Base-by-base conservation (phyloP, 2,888 invertebrate species). In the Ashinkailepas kermadecensis region DNA sequence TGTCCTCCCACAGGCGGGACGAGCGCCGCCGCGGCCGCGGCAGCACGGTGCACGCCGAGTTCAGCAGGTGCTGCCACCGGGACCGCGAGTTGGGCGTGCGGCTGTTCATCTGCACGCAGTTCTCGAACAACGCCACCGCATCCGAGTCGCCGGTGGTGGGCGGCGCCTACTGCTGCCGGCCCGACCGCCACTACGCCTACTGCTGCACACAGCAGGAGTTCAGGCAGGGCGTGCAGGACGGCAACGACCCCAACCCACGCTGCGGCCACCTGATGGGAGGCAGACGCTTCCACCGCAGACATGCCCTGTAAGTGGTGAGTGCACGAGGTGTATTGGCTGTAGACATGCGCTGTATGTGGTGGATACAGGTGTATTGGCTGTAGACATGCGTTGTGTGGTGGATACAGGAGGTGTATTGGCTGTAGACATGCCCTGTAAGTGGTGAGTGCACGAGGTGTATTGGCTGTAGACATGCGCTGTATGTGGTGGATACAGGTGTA, bases 91-190 rank as follows among this genome's bases (percentile, higher is more conserved):
- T 9, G 39, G 74, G 74, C 18, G 54, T 21, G 54, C 74, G 56
- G 74, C 18, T 74, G 74, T 74, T 74, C 56, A 54, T 74, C 74
- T 74, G 74, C 74, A 23, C 74, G 3, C 54, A 74, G 74, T 74
- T 74, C 56, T 54, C 15, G 1, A 21, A 39, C 10, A 74, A 74
- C 74, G 56, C 56, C 56, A 74, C 74, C 10, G 74, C 18, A 6
- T 25, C 70, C 39, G 39, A 39, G 15, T 64, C 64, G 21, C 54
- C 15, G 56, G 56, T 54, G 74, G 21, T 74, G 21, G 74, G 74
- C 74, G 74, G 56, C 2, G 74, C 74, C 56, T 74, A 74, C 74
- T 74, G 74, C 56, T 74, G 74, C 56, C 9, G 10, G 21, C 74
- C 54, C 21, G 21, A 21, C 18, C 56, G 74, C 7, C 10, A 56